Base-by-base conservation (phyloP, 2,888 invertebrate genomes). In the Charanyca ferruginea region DNA sequence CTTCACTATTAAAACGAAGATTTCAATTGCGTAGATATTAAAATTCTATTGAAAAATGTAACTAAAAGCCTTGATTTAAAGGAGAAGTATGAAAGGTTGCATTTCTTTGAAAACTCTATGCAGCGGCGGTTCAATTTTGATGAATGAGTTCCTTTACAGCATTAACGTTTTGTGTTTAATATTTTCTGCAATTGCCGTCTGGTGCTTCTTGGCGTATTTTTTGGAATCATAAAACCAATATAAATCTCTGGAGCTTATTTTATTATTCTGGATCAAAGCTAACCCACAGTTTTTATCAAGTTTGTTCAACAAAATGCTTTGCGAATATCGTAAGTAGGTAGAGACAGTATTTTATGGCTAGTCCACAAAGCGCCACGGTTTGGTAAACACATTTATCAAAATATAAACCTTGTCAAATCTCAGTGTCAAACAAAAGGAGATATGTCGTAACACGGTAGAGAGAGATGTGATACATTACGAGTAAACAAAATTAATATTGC, bases 301-400 rank as follows among this genome's bases (percentile, higher is more conserved):
- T 72, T 66, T 64, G 72, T 68, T 66, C 49, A 80, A 77, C 78
- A 76, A 76, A 73, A 78, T 66, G 75, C 62, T 83, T 77, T 73
- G 74, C 75, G 80, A 79, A 82, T 82, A 81, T 80, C 70, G 73
- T 75, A 73, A 85, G 82, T 72, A 62, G 38, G 38, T 38, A 38
- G 38, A 38, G 77, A 72, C 67, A 75, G 76, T 81, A 75, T 83
- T 85, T 85, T 81, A 82, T 79, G 67, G 77, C 67, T 58, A 64
- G 77, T 68, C 72, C 77, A 66, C 66, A 69, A 62, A 63, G 69
- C 73, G 66, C 66, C 66, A 73, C 68, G 65, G 81, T 74, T 79
- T 63, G 80, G 89, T 89, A 90, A 90, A 90, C 89, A 89, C 86
- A 89, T 89, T 87, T 86, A 84, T 89, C 87, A 87, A 79, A 86